These are phyloP conservation scores for Caradrina clavipalpis DNA, from an alignment of 2,888 invertebrate species.

Conservation along the genomic window DNA sequence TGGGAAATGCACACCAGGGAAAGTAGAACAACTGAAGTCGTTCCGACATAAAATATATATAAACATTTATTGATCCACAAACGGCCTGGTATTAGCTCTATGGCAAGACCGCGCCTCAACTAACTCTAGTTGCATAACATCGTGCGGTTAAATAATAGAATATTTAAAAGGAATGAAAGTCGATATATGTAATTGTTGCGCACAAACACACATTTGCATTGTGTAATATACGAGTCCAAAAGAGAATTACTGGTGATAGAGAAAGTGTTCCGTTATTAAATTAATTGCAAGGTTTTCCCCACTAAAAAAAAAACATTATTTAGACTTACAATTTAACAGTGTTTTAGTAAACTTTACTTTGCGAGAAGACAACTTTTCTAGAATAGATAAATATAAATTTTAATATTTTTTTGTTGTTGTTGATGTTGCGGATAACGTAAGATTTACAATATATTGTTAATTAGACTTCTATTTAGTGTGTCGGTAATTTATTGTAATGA, in stretches of 20 bases:
- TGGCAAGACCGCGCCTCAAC: too few species aligned
- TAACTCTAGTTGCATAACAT: background rate
- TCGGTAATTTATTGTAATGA: too few species aligned
- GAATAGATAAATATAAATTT: background rate
- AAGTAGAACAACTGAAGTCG: background rate
- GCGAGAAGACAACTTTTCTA: background rate
- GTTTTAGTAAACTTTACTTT: background rate
- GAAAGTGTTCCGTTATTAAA: background rate
- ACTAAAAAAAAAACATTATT: background rate
- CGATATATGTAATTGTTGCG: background rate
- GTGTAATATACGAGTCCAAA: too few species aligned
- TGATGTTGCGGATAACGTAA: background rate
- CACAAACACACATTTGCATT: conserved; percentile 6
- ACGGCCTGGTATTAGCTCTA: background rate
- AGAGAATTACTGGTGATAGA: background rate
- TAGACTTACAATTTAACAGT: background rate
- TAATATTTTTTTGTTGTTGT: background rate
- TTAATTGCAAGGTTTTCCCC: conserved; percentile 2
- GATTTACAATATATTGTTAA: background rate
- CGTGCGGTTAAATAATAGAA: background rate
- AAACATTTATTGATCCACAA: background rate
- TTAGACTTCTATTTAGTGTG: background rate
- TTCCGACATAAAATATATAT: background rate
- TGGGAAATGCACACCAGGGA: conserved; percentile 12
- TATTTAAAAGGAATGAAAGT: background rate